A percentile compares a stretch with the other conserved stretches of the same genome.
Evolutionary conservation across 2,888 invertebrate genomes (phyloP).

Genomic region (Drosophila lacicola): DNA sequence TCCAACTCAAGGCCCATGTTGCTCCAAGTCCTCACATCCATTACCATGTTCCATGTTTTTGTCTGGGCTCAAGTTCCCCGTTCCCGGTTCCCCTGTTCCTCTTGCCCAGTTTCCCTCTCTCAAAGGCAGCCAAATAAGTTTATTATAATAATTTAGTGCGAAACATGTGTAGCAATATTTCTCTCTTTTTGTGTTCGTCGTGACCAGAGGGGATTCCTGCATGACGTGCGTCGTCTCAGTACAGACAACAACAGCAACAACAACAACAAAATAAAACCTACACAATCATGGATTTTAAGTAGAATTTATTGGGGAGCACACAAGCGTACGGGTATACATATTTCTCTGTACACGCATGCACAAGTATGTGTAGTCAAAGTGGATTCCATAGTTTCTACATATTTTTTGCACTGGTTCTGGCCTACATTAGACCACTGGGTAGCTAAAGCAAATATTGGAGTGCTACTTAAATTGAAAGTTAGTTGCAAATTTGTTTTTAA

Average conservation of each 20-base stretch:
- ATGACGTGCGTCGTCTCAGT: conserved; percentile 11
- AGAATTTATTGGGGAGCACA: conserved; percentile 51
- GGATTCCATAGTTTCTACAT: not conserved
- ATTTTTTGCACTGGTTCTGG: not conserved
- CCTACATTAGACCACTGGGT: not conserved
- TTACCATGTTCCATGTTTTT: conserved; percentile 16
- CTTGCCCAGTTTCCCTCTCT: not conserved
- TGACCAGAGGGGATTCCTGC: conserved; percentile 35
- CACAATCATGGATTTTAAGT: conserved; percentile 63
- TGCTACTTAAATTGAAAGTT: not conserved
- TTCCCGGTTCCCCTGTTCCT: not conserved
- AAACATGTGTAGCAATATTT: conserved; percentile 71
- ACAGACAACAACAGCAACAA: conserved; percentile 10
- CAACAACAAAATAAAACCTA: conserved; percentile 12
- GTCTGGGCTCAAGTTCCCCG: not conserved
- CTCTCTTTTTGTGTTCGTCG: conserved; percentile 18
- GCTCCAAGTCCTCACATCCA: conserved; percentile 11
- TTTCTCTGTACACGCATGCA: not conserved
- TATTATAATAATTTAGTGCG: conserved; percentile 76
- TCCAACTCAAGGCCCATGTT: conserved; percentile 13
- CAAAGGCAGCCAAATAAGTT: conserved; percentile 61
- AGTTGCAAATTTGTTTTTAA: too few relatives aligned
- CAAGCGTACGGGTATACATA: not conserved
- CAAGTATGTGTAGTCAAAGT: not conserved
- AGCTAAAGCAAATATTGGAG: not conserved